Evolutionary conservation across 1,140 invertebrate species (phyloP), one percentile per base, ranked within the genome.

Genomic region (Leptinotarsa defecta): DNA sequence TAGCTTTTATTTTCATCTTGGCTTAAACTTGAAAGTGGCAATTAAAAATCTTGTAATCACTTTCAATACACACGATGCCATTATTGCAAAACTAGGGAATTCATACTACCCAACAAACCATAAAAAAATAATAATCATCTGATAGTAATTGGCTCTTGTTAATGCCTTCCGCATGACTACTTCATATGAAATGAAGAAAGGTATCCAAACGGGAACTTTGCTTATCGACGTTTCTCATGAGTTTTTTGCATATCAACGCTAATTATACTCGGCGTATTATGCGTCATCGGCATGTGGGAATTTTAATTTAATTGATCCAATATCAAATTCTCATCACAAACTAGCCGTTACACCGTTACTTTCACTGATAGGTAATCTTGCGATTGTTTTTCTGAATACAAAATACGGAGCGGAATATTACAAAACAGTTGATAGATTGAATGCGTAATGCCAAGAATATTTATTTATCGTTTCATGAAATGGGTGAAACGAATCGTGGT

Each of bases 251-350:
- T 57, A 57, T 15, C 17, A 57, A 57, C 52, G 52, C 52, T 57
- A 57, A 57, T 57, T 57, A 57, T 57, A 57, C n/a, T 6, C 2
- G n/a, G n/a, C 52, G 52, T 57, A n/a, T 17, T 57, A 57, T 19
- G 6, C 52, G 52, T 43, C 34, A 43, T 43, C 34, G 52, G 15
- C 52, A 19, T 57, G n/a, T 57, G 52, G 52, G 52, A 57, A 57
- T 57, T 57, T n/a, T 57, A 57, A 57, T 57, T 57, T 57, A 57
- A 57, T 57, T 57, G 52, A 57, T 57, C 52, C 52, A 57, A 57
- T 57, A 57, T 57, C 52, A 19, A 57, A 57, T 57, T 57, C 52
- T 15, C 52, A 15, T 15, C 52, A 57, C 52, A 57, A 15, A 57
- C 15, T 57, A 57, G n/a, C n/a, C 52, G 52, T 57, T 57, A 57